A percentile compares a stretch with the other conserved stretches of the same genome.
Evolutionary conservation across 2,888 invertebrate genomes (phyloP).

Genomic region (Amiota communis): DNA sequence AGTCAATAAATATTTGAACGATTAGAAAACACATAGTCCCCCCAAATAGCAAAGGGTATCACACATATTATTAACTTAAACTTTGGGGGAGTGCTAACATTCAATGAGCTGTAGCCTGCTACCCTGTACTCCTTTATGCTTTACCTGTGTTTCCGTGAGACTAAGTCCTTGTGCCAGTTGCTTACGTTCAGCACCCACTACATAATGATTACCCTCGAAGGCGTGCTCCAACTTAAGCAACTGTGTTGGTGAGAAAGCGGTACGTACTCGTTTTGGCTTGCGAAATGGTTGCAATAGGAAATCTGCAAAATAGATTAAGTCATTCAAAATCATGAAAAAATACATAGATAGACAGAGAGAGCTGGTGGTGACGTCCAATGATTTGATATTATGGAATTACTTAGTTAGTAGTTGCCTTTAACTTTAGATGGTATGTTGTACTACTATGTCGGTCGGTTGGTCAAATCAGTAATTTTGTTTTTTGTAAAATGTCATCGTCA

Average conservation of each 20-base stretch:
- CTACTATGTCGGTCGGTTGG: not conserved
- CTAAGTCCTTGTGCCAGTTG: constrained; percentile 95
- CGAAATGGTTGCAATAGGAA: constrained; percentile 95
- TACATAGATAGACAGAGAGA: not conserved
- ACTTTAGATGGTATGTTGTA: not conserved
- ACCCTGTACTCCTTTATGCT: too few species aligned
- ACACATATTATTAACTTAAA: not conserved
- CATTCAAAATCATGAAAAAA: constrained; percentile 7
- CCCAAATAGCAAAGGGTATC: not conserved
- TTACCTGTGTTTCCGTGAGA: constrained; percentile 97
- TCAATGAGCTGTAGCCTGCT: too few species aligned
- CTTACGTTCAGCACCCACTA: constrained; percentile 98
- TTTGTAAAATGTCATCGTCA: constrained; percentile 24
- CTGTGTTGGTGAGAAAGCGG: constrained; percentile 98
- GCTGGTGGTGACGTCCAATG: not conserved
- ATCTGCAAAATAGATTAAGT: constrained; percentile 76
- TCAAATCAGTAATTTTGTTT: constrained; percentile 1
- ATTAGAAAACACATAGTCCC: constrained; percentile 43
- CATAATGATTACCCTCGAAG: constrained; percentile 99
- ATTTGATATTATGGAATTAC: not conserved
- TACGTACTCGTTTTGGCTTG: constrained; percentile 98
- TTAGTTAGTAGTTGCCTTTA: not conserved
- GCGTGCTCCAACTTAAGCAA: constrained; percentile 97
- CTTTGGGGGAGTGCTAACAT: not conserved
- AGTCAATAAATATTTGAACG: constrained; percentile 46